Percentiles rank a stretch among this genome's conserved stretches.
These are phyloP conservation scores for Stictocephala bisonia DNA, from an alignment of 2,888 invertebrate genomes.

Conservation along the genomic window DNA sequence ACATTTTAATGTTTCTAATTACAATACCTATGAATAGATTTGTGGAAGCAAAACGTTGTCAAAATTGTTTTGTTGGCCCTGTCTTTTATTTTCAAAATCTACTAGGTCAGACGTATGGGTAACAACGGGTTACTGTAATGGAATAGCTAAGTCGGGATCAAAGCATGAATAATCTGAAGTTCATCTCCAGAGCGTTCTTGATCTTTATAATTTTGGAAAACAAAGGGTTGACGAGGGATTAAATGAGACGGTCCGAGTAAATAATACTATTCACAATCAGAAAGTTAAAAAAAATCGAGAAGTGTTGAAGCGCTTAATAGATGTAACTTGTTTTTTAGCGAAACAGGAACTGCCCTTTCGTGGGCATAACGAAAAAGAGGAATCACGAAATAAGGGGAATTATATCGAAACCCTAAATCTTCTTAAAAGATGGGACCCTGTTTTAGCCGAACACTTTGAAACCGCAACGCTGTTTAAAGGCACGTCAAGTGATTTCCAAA, in stretches of 20 bases:
- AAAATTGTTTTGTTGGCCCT: too few relatives aligned
- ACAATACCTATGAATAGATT: too few relatives aligned
- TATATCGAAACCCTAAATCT: slow-evolving; percentile 52
- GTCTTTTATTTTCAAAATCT: too few relatives aligned
- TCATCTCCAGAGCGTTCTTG: slow-evolving; percentile 33
- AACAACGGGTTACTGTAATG: too few relatives aligned
- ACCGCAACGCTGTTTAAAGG: slow-evolving; percentile 56
- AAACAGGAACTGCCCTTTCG: slow-evolving; percentile 51
- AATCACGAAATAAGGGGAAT: slow-evolving; percentile 55
- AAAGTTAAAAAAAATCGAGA: slow-evolving; percentile 55
- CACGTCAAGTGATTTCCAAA: slow-evolving; percentile 58
- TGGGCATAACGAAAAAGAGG: slow-evolving; percentile 49
- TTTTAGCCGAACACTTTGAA: slow-evolving; percentile 56
- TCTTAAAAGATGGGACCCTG: slow-evolving; percentile 10
- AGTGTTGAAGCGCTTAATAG: slow-evolving; percentile 56
- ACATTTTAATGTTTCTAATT: too few relatives aligned
- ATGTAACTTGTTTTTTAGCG: slow-evolving; percentile 49
- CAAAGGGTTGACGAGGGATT: slow-evolving; percentile 25
- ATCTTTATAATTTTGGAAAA: slow-evolving; percentile 26
- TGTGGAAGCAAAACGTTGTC: too few relatives aligned
- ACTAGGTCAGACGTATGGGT: too few relatives aligned
- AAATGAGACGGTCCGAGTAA: background rate
- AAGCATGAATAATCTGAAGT: slow-evolving; percentile 17
- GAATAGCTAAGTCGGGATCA: background rate
- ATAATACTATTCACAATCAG: slow-evolving; percentile 53